Conservation (phyloP, 2,113 vertebrate species). For the Trochalopteron elliotii region DNA sequence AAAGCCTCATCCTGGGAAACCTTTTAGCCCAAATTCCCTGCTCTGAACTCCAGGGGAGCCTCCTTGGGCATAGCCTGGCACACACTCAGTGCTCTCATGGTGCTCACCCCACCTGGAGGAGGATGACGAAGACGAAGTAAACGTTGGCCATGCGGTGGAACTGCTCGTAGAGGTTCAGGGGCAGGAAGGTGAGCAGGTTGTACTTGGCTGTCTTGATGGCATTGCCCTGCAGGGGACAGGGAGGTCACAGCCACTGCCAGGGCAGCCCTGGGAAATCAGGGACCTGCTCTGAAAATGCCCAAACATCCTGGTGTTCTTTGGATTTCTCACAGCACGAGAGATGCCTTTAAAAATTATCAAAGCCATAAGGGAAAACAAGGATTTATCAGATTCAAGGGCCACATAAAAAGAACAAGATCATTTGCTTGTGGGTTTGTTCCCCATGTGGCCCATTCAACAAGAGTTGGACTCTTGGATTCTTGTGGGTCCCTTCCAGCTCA, state of each 20-base stretch:
- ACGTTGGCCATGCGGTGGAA: slow-evolving; percentile 87
- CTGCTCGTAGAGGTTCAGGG: slow-evolving; percentile 88
- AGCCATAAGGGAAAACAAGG: too few species aligned
- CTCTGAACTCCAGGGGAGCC: too few species aligned
- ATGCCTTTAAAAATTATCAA: neutral
- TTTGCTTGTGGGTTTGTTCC: neutral
- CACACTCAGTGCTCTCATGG: accelerated
- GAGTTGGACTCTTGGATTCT: neutral
- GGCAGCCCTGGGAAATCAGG: neutral
- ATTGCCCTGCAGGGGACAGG: slow-evolving; percentile 80
- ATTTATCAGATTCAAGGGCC: neutral
- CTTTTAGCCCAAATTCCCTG: neutral
- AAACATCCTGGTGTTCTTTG: neutral
- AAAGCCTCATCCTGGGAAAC: neutral
- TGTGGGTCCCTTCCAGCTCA: neutral
- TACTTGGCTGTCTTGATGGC: slow-evolving; percentile 88
- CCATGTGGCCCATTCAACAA: neutral
- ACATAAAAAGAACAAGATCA: accelerated
- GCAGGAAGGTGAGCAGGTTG: slow-evolving; percentile 87
- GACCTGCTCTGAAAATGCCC: neutral
- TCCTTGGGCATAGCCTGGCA: neutral
- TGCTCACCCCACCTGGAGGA: slow-evolving; percentile 82
- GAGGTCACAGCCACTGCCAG: neutral
- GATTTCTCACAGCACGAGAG: neutral
- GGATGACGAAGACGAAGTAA: slow-evolving; percentile 87